Evolutionary conservation across 2,888 invertebrate genomes (phyloP).

Genomic region (Eupithecia dodoneata): DNA sequence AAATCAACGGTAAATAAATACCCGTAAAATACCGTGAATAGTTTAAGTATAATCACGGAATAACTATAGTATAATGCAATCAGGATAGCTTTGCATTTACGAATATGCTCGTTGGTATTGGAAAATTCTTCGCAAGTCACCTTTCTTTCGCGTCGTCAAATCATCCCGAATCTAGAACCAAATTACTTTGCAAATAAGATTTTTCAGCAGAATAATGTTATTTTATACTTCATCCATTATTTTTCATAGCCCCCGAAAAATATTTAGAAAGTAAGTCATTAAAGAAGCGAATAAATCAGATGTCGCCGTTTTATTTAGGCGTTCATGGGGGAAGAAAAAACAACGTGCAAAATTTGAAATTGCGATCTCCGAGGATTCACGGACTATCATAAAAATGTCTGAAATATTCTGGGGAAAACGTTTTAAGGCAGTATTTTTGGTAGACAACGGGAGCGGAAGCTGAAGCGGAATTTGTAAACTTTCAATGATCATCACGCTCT

Average conservation of each 20-base stretch:
- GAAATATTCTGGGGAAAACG: conserved; percentile 48
- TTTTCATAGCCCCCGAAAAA: conserved; percentile 17
- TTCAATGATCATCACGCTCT: background rate
- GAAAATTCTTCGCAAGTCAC: background rate
- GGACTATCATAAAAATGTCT: conserved; percentile 52
- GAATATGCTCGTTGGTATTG: background rate
- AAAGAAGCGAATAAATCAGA: conserved; percentile 40
- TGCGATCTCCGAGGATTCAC: conserved; percentile 45
- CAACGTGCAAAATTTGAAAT: conserved; percentile 47
- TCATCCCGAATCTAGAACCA: background rate
- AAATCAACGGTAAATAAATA: background rate
- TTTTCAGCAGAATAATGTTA: background rate
- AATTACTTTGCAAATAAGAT: background rate
- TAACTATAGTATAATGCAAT: background rate
- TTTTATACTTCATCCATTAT: conserved; percentile 9
- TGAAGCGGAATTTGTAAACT: background rate
- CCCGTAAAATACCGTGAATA: background rate
- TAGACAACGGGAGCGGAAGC: background rate
- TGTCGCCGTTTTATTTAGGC: conserved; percentile 36
- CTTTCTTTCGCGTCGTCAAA: background rate
- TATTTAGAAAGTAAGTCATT: background rate
- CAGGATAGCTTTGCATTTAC: background rate
- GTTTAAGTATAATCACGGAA: background rate
- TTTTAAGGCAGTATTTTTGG: conserved; percentile 33
- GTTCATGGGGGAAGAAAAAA: conserved; percentile 38